phyloP scores from a whole-genome alignment of 2,888 invertebrate genomes.

The Lepidocyrtinus sp. region DNA sequence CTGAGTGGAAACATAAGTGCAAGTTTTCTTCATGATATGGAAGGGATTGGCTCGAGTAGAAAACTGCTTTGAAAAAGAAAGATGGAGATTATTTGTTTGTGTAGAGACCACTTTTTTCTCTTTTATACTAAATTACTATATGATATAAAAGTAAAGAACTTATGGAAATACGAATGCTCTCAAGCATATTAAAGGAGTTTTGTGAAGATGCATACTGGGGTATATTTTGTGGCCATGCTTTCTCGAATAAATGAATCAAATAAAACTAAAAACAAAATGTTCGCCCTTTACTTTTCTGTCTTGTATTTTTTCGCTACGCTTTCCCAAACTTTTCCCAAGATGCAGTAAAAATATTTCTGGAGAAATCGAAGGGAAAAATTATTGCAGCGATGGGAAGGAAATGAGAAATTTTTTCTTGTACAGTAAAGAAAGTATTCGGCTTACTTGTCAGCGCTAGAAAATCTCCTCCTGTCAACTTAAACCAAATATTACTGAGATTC shows the following conservation, averaged over 20 bases:
- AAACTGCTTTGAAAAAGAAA: conserved; percentile 19
- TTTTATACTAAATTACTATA: neutral
- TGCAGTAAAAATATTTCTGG: too few relatives aligned
- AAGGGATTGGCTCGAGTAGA: conserved; percentile 12
- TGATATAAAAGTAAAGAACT: neutral
- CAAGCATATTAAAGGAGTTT: conserved; percentile 11
- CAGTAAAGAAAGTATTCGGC: conserved; percentile 45
- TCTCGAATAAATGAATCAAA: conserved; percentile 13
- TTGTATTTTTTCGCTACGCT: too few relatives aligned
- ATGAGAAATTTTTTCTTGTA: neutral
- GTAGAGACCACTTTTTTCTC: conserved; percentile 2
- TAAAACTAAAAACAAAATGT: conserved; percentile 10
- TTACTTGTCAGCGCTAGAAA: conserved; percentile 56
- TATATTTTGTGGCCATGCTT: neutral
- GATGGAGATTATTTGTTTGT: conserved; percentile 37
- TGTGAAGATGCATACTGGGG: neutral
- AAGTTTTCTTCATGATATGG: neutral
- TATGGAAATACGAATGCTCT: neutral
- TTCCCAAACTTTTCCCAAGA: too few relatives aligned
- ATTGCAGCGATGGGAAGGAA: neutral
- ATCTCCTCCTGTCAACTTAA: conserved; percentile 58
- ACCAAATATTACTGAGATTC: conserved; percentile 52
- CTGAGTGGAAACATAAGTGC: neutral
- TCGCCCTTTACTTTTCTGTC: neutral
- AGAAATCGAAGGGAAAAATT: neutral